Conservation (phyloP, 2,797 vertebrate genomes). For the Bryconaethiops microstoma region DNA sequence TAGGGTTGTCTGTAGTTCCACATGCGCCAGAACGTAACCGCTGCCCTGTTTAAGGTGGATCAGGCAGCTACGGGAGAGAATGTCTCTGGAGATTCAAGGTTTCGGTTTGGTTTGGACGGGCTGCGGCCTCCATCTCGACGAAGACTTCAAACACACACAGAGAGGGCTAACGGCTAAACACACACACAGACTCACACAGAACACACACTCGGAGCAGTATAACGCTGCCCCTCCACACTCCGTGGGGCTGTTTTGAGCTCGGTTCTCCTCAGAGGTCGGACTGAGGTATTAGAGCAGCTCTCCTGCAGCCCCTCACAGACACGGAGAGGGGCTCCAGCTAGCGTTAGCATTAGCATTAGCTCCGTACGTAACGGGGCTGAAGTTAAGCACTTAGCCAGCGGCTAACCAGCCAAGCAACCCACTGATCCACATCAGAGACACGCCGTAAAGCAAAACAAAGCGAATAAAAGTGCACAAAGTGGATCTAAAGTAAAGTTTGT, state of each 20-base stretch:
- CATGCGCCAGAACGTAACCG: neutral
- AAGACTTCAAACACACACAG: neutral
- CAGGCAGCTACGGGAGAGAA: no score
- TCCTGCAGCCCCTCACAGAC: no score
- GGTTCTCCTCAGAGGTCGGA: no score
- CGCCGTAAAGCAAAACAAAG: no score
- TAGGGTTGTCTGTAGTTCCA: no score
- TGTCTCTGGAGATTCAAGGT: no score
- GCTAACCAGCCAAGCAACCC: neutral
- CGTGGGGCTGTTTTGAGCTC: neutral
- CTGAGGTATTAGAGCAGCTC: no score
- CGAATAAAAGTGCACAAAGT: neutral
- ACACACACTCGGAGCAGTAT: no score
- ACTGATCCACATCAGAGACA: no score
- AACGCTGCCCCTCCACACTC: neutral
- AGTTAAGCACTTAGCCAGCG: neutral
- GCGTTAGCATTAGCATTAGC: constrained; percentile 20
- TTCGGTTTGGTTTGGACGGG: neutral
- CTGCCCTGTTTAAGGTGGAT: neutral
- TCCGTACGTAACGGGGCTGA: neutral
- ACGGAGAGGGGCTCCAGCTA: no score
- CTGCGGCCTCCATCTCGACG: neutral
- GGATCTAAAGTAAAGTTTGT: neutral
- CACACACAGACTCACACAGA: no score
- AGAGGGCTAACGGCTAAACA: neutral